Evolutionary conservation across 2,113 vertebrate species (phyloP).

Genomic region (Sinosuthora webbiana): DNA sequence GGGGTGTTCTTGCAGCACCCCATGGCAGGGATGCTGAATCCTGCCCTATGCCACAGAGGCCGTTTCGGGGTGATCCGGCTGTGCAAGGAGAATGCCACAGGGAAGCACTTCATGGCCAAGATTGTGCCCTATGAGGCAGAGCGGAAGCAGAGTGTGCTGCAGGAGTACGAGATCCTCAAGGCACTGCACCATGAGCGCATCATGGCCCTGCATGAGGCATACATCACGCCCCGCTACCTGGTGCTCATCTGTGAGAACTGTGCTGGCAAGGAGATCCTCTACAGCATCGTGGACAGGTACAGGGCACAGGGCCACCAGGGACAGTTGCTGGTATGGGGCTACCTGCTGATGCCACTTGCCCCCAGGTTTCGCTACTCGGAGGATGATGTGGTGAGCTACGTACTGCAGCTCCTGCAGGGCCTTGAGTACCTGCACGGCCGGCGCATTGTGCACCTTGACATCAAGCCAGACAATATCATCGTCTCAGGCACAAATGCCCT

Average conservation of each 20-base stretch:
- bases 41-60: conserved; percentile 73
- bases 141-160: conserved; percentile 85
- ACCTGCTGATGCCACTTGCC: background rate
- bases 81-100: conserved; percentile 93
- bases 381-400: conserved; percentile 90
- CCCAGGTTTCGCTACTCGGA: conserved; percentile 94
- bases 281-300: conserved; percentile 93
- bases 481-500: conserved; percentile 86
- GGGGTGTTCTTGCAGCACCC: background rate
- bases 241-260: conserved; percentile 96
- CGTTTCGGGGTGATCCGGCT: conserved; percentile 93
- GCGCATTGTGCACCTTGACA: conserved; percentile 92
- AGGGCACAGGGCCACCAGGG: fast-evolving
- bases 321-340: fast-evolving
- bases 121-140: conserved; percentile 92
- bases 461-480: conserved; percentile 93
- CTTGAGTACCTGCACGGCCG: conserved; percentile 90
- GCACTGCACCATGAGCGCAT: conserved; percentile 89
- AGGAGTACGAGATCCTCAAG: conserved; percentile 96
- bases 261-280: conserved; percentile 90
- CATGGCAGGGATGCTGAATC: background rate
- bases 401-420: conserved; percentile 91
- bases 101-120: conserved; percentile 94
- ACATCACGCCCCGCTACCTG: conserved; percentile 95
- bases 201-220: conserved; percentile 94